Conservation (phyloP, 1,140 invertebrate genomes). For the Aricia agestis region DNA sequence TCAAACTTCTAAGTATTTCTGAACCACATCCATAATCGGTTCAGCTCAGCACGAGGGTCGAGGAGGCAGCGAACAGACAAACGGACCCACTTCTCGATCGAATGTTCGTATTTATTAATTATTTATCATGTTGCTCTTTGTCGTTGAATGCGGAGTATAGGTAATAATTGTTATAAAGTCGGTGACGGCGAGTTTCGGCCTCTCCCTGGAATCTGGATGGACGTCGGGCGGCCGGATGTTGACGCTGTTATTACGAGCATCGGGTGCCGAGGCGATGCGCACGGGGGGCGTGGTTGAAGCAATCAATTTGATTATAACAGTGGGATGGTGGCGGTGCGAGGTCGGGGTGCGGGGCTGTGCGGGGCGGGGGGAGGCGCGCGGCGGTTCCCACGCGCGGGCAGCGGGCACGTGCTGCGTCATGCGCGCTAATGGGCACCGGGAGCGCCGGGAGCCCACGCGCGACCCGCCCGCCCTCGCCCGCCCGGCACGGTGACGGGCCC, state of each 20-base stretch:
- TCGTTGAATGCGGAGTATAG: too few species aligned
- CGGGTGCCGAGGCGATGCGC: background rate
- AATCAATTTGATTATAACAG: constrained; percentile 7
- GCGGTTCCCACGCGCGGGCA: constrained; percentile 29
- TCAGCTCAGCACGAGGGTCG: too few species aligned
- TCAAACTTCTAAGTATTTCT: too few species aligned
- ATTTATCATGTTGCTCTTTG: too few species aligned
- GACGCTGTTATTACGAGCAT: background rate
- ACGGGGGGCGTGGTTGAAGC: background rate
- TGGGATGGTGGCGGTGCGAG: constrained; percentile 16
- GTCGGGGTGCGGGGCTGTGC: too few species aligned
- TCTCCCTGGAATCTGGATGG: too few species aligned
- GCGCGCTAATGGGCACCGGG: constrained; percentile 39
- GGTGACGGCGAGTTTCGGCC: too few species aligned
- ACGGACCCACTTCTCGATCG: too few species aligned
- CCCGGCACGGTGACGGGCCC: constrained; percentile 12
- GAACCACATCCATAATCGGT: too few species aligned
- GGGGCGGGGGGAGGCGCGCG: background rate
- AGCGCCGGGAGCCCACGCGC: background rate
- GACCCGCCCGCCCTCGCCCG: background rate
- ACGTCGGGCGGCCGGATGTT: background rate
- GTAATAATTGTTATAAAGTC: too few species aligned
- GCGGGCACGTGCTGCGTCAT: constrained; percentile 43
- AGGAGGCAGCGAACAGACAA: too few species aligned
- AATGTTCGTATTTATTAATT: too few species aligned